phyloP scores from a whole-genome alignment of 1,140 invertebrate species.

The Drosophila kikkawai region DNA sequence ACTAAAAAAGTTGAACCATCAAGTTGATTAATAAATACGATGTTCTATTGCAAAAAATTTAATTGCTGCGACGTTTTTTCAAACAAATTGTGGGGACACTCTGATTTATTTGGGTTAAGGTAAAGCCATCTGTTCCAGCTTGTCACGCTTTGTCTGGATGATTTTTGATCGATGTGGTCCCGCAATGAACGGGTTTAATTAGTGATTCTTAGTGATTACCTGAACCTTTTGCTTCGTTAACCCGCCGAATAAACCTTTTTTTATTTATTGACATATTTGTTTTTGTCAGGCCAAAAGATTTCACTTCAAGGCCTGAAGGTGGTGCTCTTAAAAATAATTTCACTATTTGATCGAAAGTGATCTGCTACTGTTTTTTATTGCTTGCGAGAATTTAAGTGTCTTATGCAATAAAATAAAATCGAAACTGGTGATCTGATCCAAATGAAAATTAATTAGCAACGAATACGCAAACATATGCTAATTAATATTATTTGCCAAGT shows the following conservation, averaged over 20 bases:
- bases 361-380: constrained; percentile 12
- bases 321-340: background rate
- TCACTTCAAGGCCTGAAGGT: too few species aligned
- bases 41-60: constrained; percentile 20
- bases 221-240: background rate
- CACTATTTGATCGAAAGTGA: background rate
- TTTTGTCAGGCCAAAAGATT: too few species aligned
- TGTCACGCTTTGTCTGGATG: constrained; percentile 15
- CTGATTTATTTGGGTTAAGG: constrained; percentile 9
- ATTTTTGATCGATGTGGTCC: constrained; percentile 16
- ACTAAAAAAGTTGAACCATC: constrained; percentile 28
- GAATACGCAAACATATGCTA: constrained; percentile 24
- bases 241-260: too few species aligned
- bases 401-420: constrained; percentile 38
- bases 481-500: constrained; percentile 32
- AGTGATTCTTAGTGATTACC: background rate
- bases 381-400: constrained; percentile 6
- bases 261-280: too few species aligned
- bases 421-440: constrained; percentile 6
- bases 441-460: constrained; percentile 34
- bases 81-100: background rate
- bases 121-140: background rate
- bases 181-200: constrained; percentile 29
- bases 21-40: constrained; percentile 34
- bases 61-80: background rate